phyloP scores from a whole-genome alignment of 1,140 invertebrate species.

The Nomia melanderi region DNA sequence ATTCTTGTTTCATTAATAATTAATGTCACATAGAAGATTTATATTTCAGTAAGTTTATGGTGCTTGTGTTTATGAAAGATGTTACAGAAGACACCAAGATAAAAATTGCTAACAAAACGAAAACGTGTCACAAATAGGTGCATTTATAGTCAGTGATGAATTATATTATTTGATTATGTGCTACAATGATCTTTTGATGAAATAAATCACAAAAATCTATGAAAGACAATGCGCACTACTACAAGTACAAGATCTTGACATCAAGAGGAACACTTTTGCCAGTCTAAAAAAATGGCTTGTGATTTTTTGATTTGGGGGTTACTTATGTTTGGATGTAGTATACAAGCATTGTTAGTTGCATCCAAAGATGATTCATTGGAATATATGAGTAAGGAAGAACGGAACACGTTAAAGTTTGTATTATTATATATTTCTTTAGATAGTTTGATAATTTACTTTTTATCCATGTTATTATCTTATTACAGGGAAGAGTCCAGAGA shows the following conservation, averaged over 20 bases:
- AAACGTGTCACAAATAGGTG: constrained; percentile 2
- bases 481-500: constrained; percentile 92
- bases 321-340: constrained; percentile 67
- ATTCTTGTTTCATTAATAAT: background rate
- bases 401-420: constrained; percentile 82
- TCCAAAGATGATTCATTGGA: constrained; percentile 76
- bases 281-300: constrained; percentile 70
- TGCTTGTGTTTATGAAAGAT: constrained; percentile 13
- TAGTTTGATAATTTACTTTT: constrained; percentile 7
- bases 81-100: background rate
- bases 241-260: constrained; percentile 74
- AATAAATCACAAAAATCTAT: constrained; percentile 35
- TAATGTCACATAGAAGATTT: background rate
- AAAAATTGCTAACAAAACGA: background rate
- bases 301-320: constrained; percentile 67
- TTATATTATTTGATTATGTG: constrained; percentile 6
- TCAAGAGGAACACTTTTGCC: constrained; percentile 54
- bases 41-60: constrained; percentile 18
- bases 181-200: constrained; percentile 26
- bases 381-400: constrained; percentile 83
- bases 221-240: constrained; percentile 59
- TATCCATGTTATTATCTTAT: constrained; percentile 52
- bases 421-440: constrained; percentile 32
- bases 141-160: constrained; percentile 9
- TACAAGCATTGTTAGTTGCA: constrained; percentile 57